Conservation (phyloP, 2,113 vertebrate genomes). For the Bujurquina vittata region DNA sequence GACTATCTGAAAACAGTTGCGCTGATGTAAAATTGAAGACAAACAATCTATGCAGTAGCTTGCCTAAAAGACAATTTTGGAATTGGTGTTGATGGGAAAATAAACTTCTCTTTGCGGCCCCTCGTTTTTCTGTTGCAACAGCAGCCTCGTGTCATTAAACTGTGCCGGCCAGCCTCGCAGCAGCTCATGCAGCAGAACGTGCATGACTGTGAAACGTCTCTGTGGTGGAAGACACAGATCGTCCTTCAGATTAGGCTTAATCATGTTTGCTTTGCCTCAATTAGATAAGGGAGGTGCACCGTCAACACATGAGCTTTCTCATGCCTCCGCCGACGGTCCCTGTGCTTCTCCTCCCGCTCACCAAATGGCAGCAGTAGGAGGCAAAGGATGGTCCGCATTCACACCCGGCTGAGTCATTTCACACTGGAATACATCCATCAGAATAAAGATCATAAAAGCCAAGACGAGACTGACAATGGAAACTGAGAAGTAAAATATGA, state of each 20-base stretch:
- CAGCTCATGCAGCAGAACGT: conserved; percentile 29
- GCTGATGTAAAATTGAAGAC: neutral
- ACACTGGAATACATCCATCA: conserved; percentile 72
- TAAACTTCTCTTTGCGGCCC: neutral
- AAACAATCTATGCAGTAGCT: neutral
- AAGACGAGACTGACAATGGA: conserved; percentile 68
- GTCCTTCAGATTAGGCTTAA: conserved; percentile 71
- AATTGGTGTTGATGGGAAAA: neutral
- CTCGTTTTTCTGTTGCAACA: conserved; percentile 6
- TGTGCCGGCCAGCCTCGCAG: conserved; percentile 22
- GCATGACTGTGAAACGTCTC: conserved; percentile 49
- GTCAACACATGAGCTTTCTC: conserved; percentile 68
- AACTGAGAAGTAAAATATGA: conserved; percentile 67
- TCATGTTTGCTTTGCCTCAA: conserved; percentile 77
- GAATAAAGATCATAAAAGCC: conserved; percentile 70
- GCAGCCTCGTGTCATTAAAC: conserved; percentile 24
- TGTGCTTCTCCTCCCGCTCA: conserved; percentile 66
- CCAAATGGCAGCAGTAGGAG: conserved; percentile 76
- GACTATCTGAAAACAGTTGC: neutral
- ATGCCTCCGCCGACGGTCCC: conserved; percentile 46
- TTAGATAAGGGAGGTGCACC: conserved; percentile 72
- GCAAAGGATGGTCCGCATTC: conserved; percentile 63
- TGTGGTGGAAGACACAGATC: conserved; percentile 56
- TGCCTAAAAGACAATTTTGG: neutral
- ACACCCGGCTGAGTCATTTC: conserved; percentile 71